Conservation (phyloP, 2,113 vertebrate genomes). For the Naja naja region DNA sequence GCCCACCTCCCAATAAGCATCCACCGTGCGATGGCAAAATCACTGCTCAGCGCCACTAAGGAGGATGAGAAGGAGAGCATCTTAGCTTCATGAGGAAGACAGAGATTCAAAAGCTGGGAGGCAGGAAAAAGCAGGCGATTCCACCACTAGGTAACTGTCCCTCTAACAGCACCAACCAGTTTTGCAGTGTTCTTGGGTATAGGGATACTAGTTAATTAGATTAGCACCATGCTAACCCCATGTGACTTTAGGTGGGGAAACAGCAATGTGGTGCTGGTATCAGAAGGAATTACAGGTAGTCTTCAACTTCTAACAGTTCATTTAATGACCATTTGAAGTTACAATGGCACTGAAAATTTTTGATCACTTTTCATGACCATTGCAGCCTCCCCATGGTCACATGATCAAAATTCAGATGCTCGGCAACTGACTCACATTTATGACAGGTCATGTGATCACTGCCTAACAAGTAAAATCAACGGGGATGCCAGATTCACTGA, state of each 20-base stretch:
- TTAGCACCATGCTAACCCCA: not conserved
- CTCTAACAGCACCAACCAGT: not conserved
- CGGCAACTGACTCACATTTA: not conserved
- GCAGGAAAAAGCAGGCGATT: not conserved
- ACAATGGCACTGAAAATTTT: not conserved
- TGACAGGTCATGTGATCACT: not conserved
- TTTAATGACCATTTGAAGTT: not conserved
- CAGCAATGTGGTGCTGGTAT: not conserved
- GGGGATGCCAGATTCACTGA: not conserved
- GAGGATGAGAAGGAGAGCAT: not conserved
- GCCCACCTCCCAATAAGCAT: not conserved
- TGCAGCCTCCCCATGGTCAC: not conserved
- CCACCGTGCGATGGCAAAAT: not conserved
- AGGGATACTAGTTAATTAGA: not conserved
- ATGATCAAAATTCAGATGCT: not conserved
- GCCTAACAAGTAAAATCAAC: not conserved
- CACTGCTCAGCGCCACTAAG: not conserved
- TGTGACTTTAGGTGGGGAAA: not conserved
- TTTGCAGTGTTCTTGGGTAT: not conserved
- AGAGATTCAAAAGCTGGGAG: not conserved
- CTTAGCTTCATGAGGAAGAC: not conserved
- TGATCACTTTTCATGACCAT: not conserved
- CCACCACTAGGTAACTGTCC: not conserved
- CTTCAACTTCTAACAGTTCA: not conserved
- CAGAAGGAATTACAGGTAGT: not conserved